Evolutionary conservation across 1,140 invertebrate species (phyloP).

Genomic region (Bombus confusus): DNA sequence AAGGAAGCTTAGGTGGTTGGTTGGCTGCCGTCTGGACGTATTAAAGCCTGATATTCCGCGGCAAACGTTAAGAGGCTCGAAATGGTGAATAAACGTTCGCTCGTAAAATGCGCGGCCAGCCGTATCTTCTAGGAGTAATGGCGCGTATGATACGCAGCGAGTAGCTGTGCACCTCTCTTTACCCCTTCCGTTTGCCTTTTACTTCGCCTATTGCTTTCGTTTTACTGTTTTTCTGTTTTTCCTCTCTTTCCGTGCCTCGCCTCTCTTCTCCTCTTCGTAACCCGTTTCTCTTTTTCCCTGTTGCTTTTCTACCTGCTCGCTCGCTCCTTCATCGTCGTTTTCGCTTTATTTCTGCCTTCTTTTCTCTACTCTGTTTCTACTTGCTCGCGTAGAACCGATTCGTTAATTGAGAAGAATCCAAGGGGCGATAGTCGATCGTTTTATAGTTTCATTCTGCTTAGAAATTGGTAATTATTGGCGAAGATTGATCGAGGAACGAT

Average conservation of each 20-base stretch:
- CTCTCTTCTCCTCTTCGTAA: neutral
- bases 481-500: neutral
- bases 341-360: neutral
- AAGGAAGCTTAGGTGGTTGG: neutral
- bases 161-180: neutral
- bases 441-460: too few relatives aligned
- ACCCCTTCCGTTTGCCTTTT: neutral
- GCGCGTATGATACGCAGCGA: slow-evolving; percentile 69
- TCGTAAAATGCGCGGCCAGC: slow-evolving; percentile 75
- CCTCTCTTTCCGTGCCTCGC: neutral
- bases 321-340: neutral
- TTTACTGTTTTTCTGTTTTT: neutral
- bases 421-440: neutral
- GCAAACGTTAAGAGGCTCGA: slow-evolving; percentile 72
- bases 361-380: neutral
- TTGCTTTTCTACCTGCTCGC: neutral
- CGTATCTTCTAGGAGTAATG: slow-evolving; percentile 75
- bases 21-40: slow-evolving; percentile 62
- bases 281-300: neutral
- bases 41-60: slow-evolving; percentile 70
- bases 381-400: neutral
- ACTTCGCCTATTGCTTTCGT: neutral
- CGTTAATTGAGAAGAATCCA: neutral
- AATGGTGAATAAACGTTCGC: slow-evolving; percentile 79
- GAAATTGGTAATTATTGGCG: too few relatives aligned